phyloP scores from a whole-genome alignment of 2,888 invertebrate species.

The Dimorphilus gyrociliatus region DNA sequence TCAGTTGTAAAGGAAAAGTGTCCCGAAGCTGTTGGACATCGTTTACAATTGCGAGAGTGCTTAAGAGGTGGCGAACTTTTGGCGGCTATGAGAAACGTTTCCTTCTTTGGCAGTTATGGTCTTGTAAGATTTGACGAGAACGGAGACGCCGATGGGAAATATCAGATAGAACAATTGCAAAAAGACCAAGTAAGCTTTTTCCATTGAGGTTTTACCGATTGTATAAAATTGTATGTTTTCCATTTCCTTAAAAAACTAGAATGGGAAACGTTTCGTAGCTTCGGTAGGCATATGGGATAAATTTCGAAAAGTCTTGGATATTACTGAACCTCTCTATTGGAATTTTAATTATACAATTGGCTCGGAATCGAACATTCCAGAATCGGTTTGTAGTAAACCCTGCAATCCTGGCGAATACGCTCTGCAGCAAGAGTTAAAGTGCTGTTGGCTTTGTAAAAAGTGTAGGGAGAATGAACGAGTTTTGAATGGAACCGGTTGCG shows the following conservation, averaged over 20 bases:
- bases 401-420: slow-evolving; percentile 12
- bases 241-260: too few species aligned
- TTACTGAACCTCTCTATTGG: slow-evolving; percentile 3
- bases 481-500: slow-evolving; percentile 8
- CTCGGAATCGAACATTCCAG: slow-evolving; percentile 4
- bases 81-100: slow-evolving; percentile 5
- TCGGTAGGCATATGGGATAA: slow-evolving; percentile 10
- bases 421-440: slow-evolving; percentile 10
- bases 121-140: slow-evolving; percentile 8
- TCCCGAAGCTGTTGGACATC: slow-evolving; percentile 2
- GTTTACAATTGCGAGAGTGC: slow-evolving; percentile 4
- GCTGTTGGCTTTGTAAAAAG: slow-evolving; percentile 16
- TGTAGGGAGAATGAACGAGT: slow-evolving; percentile 14
- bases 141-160: slow-evolving; percentile 9
- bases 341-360: slow-evolving; percentile 1
- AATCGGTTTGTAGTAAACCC: slow-evolving; percentile 12
- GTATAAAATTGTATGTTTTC: too few species aligned
- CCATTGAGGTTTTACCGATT: too few species aligned
- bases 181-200: neutral
- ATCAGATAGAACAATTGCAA: slow-evolving; percentile 7
- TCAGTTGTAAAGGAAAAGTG: slow-evolving; percentile 6
- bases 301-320: neutral
- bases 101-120: slow-evolving; percentile 8
- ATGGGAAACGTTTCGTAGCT: too few species aligned
- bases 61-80: slow-evolving; percentile 4